Evolutionary conservation across 2,888 invertebrate species (phyloP).

Genomic region (Phyllotreta cruciferae): DNA sequence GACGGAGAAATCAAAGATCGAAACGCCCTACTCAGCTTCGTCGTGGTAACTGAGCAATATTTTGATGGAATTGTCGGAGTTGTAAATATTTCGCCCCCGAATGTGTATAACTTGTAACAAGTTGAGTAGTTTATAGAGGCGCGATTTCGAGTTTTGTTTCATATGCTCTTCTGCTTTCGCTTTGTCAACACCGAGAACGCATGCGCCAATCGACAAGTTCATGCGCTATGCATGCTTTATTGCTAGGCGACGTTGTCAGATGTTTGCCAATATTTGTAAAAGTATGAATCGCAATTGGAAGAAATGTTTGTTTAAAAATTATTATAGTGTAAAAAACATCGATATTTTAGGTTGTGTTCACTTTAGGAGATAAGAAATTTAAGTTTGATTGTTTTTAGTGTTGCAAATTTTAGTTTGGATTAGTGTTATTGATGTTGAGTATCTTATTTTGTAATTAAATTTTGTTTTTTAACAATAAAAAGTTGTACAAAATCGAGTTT

Average conservation of each 20-base stretch:
- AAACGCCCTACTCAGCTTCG: constrained; percentile 27
- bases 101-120: constrained; percentile 41
- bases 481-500: too few species aligned
- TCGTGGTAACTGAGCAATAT: constrained; percentile 38
- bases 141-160: constrained; percentile 54
- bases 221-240: constrained; percentile 70
- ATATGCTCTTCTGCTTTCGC: constrained; percentile 57
- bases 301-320: not conserved
- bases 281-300: not conserved
- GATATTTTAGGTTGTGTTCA: too few species aligned
- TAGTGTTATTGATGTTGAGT: not conserved
- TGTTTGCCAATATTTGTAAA: not conserved
- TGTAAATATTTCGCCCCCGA: constrained; percentile 44
- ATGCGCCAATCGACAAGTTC: constrained; percentile 58
- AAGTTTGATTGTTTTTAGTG: too few species aligned
- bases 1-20: constrained; percentile 24
- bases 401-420: not conserved
- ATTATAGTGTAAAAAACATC: too few species aligned
- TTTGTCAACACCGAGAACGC: constrained; percentile 48
- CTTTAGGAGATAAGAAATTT: too few species aligned
- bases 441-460: not conserved
- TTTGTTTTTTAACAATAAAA: too few species aligned
- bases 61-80: constrained; percentile 35
- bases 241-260: constrained; percentile 10
- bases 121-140: constrained; percentile 49